Base-by-base conservation (phyloP, 2,797 vertebrate genomes). In the Karalla daura region DNA sequence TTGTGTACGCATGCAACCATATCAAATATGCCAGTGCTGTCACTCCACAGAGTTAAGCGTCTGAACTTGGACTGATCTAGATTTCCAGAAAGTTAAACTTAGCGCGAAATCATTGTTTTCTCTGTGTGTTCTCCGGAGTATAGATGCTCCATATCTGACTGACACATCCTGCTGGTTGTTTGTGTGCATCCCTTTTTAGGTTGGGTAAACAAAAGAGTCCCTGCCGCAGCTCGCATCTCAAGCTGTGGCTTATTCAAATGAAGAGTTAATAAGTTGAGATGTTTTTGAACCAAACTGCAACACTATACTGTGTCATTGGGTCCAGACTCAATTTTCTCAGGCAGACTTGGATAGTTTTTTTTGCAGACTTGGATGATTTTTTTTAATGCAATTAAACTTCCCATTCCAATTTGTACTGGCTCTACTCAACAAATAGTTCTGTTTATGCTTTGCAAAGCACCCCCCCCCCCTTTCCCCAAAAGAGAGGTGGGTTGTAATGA, bases 111-210 rank as follows among this genome's bases (percentile, higher is more conserved):
- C 23, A 52, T 47, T 84, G 64, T 84, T 79, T 81, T 74, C 39
- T 56, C 47, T 65, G 54, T 27, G 21, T 23, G 55, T 50, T 84
- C 86, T 84, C 85, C 0, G 41, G 78, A 72, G 83, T 68, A 46
- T 65, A 62, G 67, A 62, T 75, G 82, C 72, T 84, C 75, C 36
- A 68, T 46, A 83, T 86, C 69, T 76, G 69, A 88, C 63, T 86
- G 83, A 78, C 75, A 70, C 62, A 64, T 86, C 75, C 62, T 74
- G 65, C 43, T 65, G 68, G 12, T 39, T 80, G 67, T 73, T 76
- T 76, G 51, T 70, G 43, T 63, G 21, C 15, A 45, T 66, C n/a
- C 33, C 35, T 74, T 66, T n/a, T 64, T 18, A 40, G 47, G 25
- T 36, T 68, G 47, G 18, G 8, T 61, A 63, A 74, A 79, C 64